Base-by-base conservation (phyloP, 2,797 vertebrate species). In the Thalassophryne amazonica region DNA sequence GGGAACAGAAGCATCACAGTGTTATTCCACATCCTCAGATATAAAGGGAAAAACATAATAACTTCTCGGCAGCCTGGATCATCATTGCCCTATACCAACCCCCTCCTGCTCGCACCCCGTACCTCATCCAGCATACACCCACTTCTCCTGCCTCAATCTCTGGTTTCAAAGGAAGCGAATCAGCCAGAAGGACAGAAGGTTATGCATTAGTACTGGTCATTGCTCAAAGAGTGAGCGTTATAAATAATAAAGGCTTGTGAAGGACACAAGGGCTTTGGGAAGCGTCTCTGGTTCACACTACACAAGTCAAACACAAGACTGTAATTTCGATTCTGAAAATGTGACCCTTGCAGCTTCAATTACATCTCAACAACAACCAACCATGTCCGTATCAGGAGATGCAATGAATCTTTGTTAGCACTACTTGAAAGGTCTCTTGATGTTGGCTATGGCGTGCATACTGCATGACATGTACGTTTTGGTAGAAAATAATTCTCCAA, bases 201-300 rank as follows among this genome's bases (percentile, higher is more conserved):
- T 94, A 94, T 92, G 92, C 92, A 99, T 98, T 98, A 98, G 93
- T 97, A 94, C 93, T 97, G 97, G 95, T 97, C 96, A 98, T 92
- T 96, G 95, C 96, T 98, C 95, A 98, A 97, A 98, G 94, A 95
- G 91, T 88, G 80, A 56, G 82, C 78, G 90, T 94, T 94, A 98
- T 99, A 99, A 99, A 99, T 98, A 98, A 98, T 97, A 98, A 94
- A 99, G 89, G 90, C 93, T 83, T 77, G 89, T 90, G 93, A 93
- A 95, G 92, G 92, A 93, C 93, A 92, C 94, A 86, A 73, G 92
- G 93, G 89, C 90, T 92, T 84, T 82, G 73, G 77, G 79, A 93
- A 92, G 90, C 90, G 91, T 93, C 92, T 88, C 74, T 86, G 84
- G 84, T 91, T 91, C 91, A 89, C 89, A 92, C 90, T 88, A 90